Base-by-base conservation (phyloP, 1,140 invertebrate genomes). In the Cydia amplana region DNA sequence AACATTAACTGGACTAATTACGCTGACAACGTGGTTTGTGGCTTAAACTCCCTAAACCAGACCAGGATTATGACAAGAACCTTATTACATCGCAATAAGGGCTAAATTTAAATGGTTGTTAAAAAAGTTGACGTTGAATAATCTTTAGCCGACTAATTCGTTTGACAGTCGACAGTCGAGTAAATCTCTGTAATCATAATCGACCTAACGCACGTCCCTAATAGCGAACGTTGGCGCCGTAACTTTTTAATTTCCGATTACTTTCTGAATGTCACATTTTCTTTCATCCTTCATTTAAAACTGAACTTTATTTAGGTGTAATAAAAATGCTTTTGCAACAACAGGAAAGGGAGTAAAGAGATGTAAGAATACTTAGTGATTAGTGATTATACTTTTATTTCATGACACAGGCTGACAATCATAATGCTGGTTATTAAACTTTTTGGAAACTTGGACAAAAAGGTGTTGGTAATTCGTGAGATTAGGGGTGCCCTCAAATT, bases 371-470 rank as follows among this genome's bases (percentile, higher is more conserved):
- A 18, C 2, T 12, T 60, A n/a, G 55, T 16, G 12, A 46, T 12
- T 60, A n/a, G 55, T 16, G 12, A 46, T 18, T 60, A 60, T 23
- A 70, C 43, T 70, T 70, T 36, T 70, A 70, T 36, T 36, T 36
- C 65, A 70, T 70, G 65, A 70, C 65, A 70, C 65, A 70, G 65
- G 65, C 65, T 70, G 65, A 70, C 65, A 70, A 10, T 70, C 65
- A 36, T 36, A 70, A 70, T 70, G 65, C 65, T 18, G 16, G 32
- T 36, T 70, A 70, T 70, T 70, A 70, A 70, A 70, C 65, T 70
- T 70, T 70, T 70, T 70, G 43, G 20, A 43, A 16, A 28, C 32
- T 70, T 70, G 43, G 65, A 70, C 28, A 70, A 70, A 70, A 70
- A 70, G 65, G 65, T 70, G 65, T 70, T 9, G 65, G 65, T 70